Conservation (phyloP, 2,113 vertebrate species). For the Eptatretus burgeri region DNA sequence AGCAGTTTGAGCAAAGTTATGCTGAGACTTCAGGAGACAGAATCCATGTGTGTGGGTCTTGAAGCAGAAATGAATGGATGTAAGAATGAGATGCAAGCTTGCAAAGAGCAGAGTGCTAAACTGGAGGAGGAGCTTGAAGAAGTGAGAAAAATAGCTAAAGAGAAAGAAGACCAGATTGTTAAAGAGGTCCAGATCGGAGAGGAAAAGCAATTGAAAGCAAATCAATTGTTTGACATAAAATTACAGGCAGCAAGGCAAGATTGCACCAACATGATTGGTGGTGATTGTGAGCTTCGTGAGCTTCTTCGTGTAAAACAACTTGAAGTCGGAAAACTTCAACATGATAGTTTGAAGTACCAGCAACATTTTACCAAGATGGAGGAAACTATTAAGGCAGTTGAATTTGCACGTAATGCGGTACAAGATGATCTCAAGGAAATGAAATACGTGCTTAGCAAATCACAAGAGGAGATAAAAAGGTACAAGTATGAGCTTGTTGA, state of each 20-base stretch:
- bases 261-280: slow-evolving; percentile 11
- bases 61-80: slow-evolving; percentile 14
- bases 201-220: no score
- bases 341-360: slow-evolving; percentile 53
- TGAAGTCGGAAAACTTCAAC: slow-evolving; percentile 66
- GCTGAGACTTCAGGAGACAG: slow-evolving; percentile 10
- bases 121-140: slow-evolving; percentile 14
- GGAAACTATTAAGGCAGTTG: slow-evolving; percentile 34
- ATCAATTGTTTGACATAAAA: no score
- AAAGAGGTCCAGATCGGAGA: no score
- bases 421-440: slow-evolving; percentile 18
- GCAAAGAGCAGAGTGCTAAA: slow-evolving; percentile 11
- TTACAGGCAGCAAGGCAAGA: no score
- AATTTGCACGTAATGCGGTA: slow-evolving; percentile 28
- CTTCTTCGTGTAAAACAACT: slow-evolving; percentile 66
- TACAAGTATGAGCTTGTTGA: slow-evolving; percentile 20
- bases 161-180: no score
- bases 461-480: slow-evolving; percentile 18
- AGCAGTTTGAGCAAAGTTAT: slow-evolving; percentile 13
- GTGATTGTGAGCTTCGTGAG: slow-evolving; percentile 55
- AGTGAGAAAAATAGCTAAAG: no score
- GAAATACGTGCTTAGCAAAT: no score
- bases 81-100: slow-evolving; percentile 17
- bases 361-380: slow-evolving; percentile 53
- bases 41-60: slow-evolving; percentile 11